Base-by-base conservation (phyloP, 2,113 vertebrate genomes). In the Genyomyrus donnyi region DNA sequence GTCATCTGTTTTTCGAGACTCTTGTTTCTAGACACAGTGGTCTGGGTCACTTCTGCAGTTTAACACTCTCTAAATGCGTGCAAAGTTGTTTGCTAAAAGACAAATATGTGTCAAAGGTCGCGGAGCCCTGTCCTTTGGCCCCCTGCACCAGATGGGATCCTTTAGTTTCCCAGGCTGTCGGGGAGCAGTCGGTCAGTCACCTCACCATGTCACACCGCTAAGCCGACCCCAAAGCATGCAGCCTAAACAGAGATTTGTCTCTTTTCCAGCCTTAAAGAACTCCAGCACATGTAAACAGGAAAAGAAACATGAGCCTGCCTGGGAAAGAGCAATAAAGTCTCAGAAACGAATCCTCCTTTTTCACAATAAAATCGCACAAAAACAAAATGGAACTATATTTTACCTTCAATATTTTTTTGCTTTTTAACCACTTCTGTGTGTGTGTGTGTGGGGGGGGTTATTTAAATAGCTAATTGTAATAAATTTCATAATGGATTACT, bases 141-240 rank as follows among this genome's bases (percentile, higher is more conserved):
- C 95, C 93, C 93, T 91, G 92, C 27, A 39, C 95, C 95, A 96
- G 96, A 96, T 96, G 95, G 95, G 94, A 95, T 94, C 93, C 95
- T 93, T 92, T 91, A 93, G 91, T 95, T 96, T 96, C 95, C 96
- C 95, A 96, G 95, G 95, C 94, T 95, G 95, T 96, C 94, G 94
- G 90, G 93, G 89, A 89, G 91, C 70, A 87, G 89, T 52, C 88
- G 83, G 85, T 92, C 90, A 92, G 91, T 90, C 90, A 42, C 89
- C 90, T 90, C 90, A 90, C 91, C 91, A 92, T 90, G 45, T 90
- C 88, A 52, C 91, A 90, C 92, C 88, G 90, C 91, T 90, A 90
- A 89, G 87, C 89, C 50, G 90, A 88, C 11, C 91, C 90, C 91
- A 90, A 90, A 90, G 66, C 74, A 39, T 7, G 49, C 62, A 92